Base-by-base conservation (phyloP, 2,888 invertebrate genomes). In the Malachius bipustulatus region DNA sequence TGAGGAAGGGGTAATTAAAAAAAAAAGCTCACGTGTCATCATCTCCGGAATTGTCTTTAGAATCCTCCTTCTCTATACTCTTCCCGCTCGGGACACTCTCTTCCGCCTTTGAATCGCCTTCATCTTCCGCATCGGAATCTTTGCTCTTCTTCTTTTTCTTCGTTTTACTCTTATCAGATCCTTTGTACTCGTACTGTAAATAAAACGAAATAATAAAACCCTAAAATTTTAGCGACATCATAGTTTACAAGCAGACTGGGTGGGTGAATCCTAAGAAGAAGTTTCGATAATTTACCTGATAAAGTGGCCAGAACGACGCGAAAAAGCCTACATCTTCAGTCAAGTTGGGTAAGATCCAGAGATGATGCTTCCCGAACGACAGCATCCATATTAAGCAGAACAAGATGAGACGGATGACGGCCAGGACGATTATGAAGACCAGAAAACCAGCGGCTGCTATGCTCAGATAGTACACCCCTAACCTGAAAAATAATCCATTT, bases 261-360 rank as follows among this genome's bases (percentile, higher is more conserved):
- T 8, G 15, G 4, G 24, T 13, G 8, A 9, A 38, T 12, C 11
- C 30, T 13, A 8, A 38, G 2, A n/a, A 38, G 4, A 38, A n/a
- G 10, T 30, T n/a, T n/a, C n/a, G n/a, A n/a, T n/a, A n/a, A n/a
- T 54, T 55, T 56, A 85, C 88, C 65, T 85, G 82, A 63, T 94
- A 96, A 0, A 94, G 68, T 2, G 98, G 98, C 83, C 91, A 90
- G 68, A 98, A 98, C 0, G 96, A 97, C 4, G 96, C 96, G 47
- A 97, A 82, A 71, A 99, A 93, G 34, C 98, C 96, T 15, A 97
- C 97, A 58, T 99, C 98, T 63, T 97, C 98, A 0, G 94, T 94
- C 28, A 99, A 70, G 66, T 99, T 99, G n/a, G 98, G 98, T 51
- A 99, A 72, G 44, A 99, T 73, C 97, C 98, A 98, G 45, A 99